phyloP scores from a whole-genome alignment of 2,888 invertebrate species.

The Rhynchonema sp. region DNA sequence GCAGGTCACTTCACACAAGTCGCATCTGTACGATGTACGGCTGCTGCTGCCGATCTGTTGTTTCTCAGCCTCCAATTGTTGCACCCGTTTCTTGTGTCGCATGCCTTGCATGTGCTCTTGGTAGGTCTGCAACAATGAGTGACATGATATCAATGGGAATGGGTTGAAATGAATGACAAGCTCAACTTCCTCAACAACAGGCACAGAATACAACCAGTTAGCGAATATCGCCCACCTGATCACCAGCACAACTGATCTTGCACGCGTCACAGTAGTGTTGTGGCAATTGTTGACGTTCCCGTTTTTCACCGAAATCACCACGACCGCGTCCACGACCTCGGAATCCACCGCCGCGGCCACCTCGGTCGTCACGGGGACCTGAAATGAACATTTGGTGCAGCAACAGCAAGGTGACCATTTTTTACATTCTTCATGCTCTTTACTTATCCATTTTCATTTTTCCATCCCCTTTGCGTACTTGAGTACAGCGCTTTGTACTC shows the following conservation, averaged over 20 bases:
- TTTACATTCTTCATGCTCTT: too few species aligned
- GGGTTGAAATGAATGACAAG: too few species aligned
- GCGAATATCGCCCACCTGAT: conserved; percentile 50
- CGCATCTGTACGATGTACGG: conserved; percentile 58
- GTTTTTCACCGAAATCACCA: neutral
- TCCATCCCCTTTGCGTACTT: too few species aligned
- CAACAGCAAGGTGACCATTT: too few species aligned
- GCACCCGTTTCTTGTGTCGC: conserved; percentile 96
- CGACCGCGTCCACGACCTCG: neutral
- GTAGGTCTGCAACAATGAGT: conserved; percentile 44
- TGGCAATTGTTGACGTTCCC: conserved; percentile 48
- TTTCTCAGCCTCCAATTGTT: conserved; percentile 43
- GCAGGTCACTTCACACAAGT: conserved; percentile 92
- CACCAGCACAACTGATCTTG: conserved; percentile 88
- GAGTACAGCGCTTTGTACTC: too few species aligned
- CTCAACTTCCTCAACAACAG: too few species aligned
- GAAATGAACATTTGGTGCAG: too few species aligned
- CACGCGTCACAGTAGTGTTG: conserved; percentile 98
- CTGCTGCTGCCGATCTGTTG: conserved; percentile 17
- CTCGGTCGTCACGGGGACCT: neutral
- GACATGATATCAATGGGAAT: too few species aligned
- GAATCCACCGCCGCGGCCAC: neutral
- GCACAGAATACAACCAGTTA: too few species aligned
- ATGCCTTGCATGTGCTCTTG: conserved; percentile 93
- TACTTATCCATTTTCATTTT: too few species aligned